Evolutionary conservation across 2,888 invertebrate species (phyloP).

Genomic region (Brachyopa scutellaris): DNA sequence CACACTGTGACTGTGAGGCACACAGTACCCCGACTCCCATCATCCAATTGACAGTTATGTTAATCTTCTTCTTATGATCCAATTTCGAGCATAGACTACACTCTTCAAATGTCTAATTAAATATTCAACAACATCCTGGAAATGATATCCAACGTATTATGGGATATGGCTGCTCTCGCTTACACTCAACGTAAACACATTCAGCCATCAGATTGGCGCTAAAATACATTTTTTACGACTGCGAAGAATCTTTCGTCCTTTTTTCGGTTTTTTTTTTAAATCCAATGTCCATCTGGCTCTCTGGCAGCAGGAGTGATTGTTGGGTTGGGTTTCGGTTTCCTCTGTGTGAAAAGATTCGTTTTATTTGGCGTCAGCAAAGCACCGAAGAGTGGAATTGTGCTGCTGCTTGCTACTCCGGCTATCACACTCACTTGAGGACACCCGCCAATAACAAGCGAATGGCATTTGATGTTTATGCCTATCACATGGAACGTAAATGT

Average conservation of each 20-base stretch:
- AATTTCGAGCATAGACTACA: conserved; percentile 45
- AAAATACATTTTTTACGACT: conserved; percentile 58
- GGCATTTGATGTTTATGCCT: conserved; percentile 65
- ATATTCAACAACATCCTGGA: conserved; percentile 46
- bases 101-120: conserved; percentile 52
- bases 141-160: conserved; percentile 45
- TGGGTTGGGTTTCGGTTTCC: no score
- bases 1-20: conserved; percentile 6
- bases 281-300: conserved; percentile 36
- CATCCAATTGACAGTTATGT: conserved; percentile 46
- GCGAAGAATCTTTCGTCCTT: conserved; percentile 24
- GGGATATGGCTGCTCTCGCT: conserved; percentile 19
- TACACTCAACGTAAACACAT: conserved; percentile 23
- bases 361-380: conserved; percentile 58
- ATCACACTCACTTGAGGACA: conserved; percentile 36
- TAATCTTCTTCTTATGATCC: conserved; percentile 55
- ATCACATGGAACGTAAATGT: conserved; percentile 62
- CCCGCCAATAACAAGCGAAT: conserved; percentile 63
- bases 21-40: conserved; percentile 1
- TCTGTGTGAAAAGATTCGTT: conserved; percentile 36
- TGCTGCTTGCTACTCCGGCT: conserved; percentile 8
- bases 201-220: conserved; percentile 49
- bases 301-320: conserved; percentile 7
- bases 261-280: conserved; percentile 38
- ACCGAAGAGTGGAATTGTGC: background rate